Base-by-base conservation (phyloP, 2,113 vertebrate genomes). In the Puffinus mauretanicus region DNA sequence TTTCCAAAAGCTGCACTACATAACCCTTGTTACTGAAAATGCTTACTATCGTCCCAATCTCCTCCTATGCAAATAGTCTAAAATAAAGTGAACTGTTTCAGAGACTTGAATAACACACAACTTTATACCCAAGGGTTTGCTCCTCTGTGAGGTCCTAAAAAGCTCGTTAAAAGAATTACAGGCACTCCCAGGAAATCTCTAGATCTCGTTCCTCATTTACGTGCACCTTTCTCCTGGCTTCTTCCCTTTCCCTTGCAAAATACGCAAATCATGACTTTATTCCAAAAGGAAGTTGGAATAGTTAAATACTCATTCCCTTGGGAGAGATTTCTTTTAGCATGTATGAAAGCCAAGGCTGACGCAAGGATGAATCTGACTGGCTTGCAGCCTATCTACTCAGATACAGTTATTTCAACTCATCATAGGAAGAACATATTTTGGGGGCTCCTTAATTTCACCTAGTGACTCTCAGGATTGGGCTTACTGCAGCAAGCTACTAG, bases 281-380 rank as follows among this genome's bases (percentile, higher is more conserved):
- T 97, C 88, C 95, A 94, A 94, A 86, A 86, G 88, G 88, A 97
- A 94, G 52, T 76, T 93, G 83, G 86, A 81, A 78, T 57, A 42
- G 54, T 65, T 90, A 92, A 94, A 88, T 65, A 86, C 46, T 62
- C 71, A 77, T 82, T 94, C 82, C 46, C 71, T 66, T 84, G 62
- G 66, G 89, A 94, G 62, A 90, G 54, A 54, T 73, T 94, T 94
- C 44, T 93, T 78, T 77, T 16, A 77, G 84, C 25, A 65, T 5
- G 16, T 2, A 5, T 42, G 58, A 88, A 85, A 70, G 84, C 58
- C 89, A 91, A 79, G 81, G 60, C 66, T 91, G 51, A 66, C 0
- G 1, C 58, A 93, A 73, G 42, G 64, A 72, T 66, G 46, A 82
- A 72, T 70, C 46, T 80, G 58, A 62, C 42, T 60, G 46, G 34